A percentile compares a stretch with the other conserved stretches of the same genome.
Evolutionary conservation across 2,797 vertebrate species (phyloP).

Genomic region (Hephaestus fuliginosus): DNA sequence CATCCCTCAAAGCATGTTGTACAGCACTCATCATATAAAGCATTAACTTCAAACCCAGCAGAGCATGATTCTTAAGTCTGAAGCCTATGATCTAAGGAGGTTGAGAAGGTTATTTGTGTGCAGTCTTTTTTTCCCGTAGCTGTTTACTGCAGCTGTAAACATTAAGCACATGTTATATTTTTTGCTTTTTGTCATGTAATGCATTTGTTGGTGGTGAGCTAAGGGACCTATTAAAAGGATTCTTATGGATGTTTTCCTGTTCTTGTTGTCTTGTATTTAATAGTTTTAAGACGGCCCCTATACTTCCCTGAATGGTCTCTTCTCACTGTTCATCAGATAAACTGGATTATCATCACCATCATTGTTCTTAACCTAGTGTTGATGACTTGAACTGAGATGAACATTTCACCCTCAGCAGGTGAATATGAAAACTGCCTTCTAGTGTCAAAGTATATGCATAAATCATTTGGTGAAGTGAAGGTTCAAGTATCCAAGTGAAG

Average conservation of each 20-base stretch:
- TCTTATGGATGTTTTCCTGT: too few species aligned
- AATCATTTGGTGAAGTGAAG: neutral
- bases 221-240: too few species aligned
- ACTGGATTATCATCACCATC: neutral
- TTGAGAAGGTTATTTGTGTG: neutral
- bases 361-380: neutral
- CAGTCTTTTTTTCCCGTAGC: neutral
- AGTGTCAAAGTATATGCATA: neutral
- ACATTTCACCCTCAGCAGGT: neutral
- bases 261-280: too few species aligned
- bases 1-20: conserved; percentile 7
- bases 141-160: too few species aligned
- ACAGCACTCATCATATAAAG: conserved; percentile 2
- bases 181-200: too few species aligned
- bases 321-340: neutral
- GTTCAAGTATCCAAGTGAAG: neutral
- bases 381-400: neutral
- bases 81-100: neutral
- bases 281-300: too few species aligned
- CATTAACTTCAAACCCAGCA: neutral
- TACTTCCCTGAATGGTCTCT: neutral
- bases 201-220: too few species aligned
- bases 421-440: neutral
- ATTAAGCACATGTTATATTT: too few species aligned
- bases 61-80: neutral